Evolutionary conservation across 1,140 invertebrate genomes (phyloP).

Genomic region (Aculops lycopersici): DNA sequence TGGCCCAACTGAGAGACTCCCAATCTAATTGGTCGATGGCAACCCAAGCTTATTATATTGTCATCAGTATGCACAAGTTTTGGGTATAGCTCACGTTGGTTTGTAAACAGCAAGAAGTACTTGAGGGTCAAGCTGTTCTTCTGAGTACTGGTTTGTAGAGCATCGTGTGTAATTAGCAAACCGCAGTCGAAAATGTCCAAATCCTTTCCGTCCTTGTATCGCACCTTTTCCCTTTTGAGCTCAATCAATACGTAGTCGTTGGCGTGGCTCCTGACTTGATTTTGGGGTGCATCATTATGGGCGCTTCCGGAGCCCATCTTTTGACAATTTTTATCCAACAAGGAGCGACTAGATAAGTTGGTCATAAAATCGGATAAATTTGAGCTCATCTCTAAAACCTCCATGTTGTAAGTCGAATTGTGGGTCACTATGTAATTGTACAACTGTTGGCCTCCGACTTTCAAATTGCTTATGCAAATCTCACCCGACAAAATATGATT

Average conservation of each 20-base stretch:
- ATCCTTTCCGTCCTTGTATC: slow-evolving; percentile 27
- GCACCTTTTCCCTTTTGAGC: slow-evolving; percentile 22
- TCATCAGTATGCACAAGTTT: slow-evolving; percentile 18
- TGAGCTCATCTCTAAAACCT: slow-evolving; percentile 29
- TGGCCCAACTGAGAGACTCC: background rate
- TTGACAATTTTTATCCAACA: slow-evolving; percentile 1
- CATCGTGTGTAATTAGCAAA: slow-evolving; percentile 24
- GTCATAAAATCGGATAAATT: slow-evolving; percentile 10
- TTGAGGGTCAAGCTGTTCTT: slow-evolving; percentile 23
- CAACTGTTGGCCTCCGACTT: slow-evolving; percentile 28
- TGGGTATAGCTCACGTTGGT: slow-evolving; percentile 31
- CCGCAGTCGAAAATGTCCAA: slow-evolving; percentile 34
- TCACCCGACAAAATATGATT: slow-evolving; percentile 38
- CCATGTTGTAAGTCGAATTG: slow-evolving; percentile 32
- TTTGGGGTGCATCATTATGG: background rate
- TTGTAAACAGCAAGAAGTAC: slow-evolving; percentile 37
- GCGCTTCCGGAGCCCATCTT: background rate
- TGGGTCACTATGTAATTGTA: slow-evolving; percentile 37
- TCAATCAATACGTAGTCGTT: slow-evolving; percentile 25
- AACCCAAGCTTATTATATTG: slow-evolving; percentile 3
- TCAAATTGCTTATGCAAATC: slow-evolving; percentile 20
- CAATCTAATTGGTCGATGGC: slow-evolving; percentile 8
- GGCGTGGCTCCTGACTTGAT: slow-evolving; percentile 9
- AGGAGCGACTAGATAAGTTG: background rate
- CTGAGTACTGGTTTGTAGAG: slow-evolving; percentile 13